Evolutionary conservation across 2,113 vertebrate genomes (phyloP).

Genomic region (Candoia aspera): DNA sequence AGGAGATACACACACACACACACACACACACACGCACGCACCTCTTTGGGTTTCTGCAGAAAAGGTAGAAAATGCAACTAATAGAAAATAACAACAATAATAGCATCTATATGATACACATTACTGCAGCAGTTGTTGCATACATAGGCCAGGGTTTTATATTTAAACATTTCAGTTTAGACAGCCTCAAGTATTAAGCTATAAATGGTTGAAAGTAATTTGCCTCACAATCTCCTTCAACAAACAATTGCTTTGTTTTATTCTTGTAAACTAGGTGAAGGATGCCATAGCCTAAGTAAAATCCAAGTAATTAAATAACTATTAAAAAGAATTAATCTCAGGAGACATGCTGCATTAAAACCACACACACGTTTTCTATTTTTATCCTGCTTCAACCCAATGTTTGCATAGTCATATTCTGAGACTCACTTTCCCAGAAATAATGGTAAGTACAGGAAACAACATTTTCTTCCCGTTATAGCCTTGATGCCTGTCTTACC

Average conservation of each 20-base stretch:
- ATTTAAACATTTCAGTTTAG: neutral
- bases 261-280: neutral
- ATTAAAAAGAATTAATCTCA: constrained; percentile 29
- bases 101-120: neutral
- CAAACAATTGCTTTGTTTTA: constrained; percentile 9
- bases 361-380: neutral
- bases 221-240: neutral
- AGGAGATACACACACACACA: neutral
- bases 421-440: neutral
- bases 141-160: neutral
- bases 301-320: constrained; percentile 14
- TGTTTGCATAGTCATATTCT: neutral
- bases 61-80: too few relatives aligned
- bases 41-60: too few relatives aligned
- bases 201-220: constrained; percentile 1
- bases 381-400: constrained; percentile 10
- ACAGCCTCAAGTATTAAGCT: neutral
- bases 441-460: constrained; percentile 49
- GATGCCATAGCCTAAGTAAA: neutral
- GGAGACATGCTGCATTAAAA: constrained; percentile 1
- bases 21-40: too few relatives aligned
- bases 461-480: constrained; percentile 26
- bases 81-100: too few relatives aligned
- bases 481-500: constrained; percentile 53
- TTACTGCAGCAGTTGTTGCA: too few relatives aligned